These are phyloP conservation scores for Lasiurus borealis DNA, from an alignment of 2,113 vertebrate genomes.

Conservation along the genomic window DNA sequence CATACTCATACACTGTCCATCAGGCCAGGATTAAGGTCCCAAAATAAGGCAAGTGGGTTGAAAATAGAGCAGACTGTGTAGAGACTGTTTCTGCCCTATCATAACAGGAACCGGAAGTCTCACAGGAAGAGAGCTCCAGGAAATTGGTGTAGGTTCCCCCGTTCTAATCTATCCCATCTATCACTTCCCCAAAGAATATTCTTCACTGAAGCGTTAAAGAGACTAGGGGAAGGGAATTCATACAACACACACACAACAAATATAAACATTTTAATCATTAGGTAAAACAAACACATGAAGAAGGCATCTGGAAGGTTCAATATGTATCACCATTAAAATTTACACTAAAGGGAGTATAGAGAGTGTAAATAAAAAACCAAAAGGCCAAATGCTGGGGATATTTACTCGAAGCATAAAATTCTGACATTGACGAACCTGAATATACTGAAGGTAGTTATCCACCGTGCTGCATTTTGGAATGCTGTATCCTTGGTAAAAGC, in stretches of 20 bases:
- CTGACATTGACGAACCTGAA: conserved; percentile 90
- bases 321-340: background rate
- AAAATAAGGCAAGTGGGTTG: background rate
- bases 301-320: background rate
- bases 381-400: background rate
- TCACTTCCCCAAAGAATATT: background rate
- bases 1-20: too few species aligned
- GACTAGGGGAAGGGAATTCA: background rate
- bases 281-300: background rate
- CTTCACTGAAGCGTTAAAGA: background rate
- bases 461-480: conserved; percentile 92
- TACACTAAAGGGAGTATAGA: background rate
- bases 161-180: background rate
- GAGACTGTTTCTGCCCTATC: background rate
- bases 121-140: background rate
- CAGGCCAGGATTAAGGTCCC: background rate
- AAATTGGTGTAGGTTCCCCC: background rate
- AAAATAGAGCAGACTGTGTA: background rate
- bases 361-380: background rate
- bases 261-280: background rate
- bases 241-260: background rate
- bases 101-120: background rate
- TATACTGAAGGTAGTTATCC: conserved; percentile 93
- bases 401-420: background rate
- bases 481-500: conserved; percentile 94